Percentiles rank a stretch among this genome's conserved stretches.
Conservation (phyloP, 2,113 vertebrate species). For the Ranitomeya imitator region DNA sequence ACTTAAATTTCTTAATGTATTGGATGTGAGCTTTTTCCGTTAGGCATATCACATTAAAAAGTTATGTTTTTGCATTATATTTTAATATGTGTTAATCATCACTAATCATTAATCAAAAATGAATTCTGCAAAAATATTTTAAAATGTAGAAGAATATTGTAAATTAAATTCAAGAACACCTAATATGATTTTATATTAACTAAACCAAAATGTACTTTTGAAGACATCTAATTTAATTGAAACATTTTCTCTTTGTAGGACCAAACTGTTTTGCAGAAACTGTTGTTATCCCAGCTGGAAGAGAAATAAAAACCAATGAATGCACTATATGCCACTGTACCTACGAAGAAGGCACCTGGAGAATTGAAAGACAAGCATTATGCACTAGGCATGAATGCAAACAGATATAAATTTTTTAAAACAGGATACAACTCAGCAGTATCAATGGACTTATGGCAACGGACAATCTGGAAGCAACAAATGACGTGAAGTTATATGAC, state of each 20-base stretch:
- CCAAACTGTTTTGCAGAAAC: slow-evolving; percentile 97
- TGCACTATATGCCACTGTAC: slow-evolving; percentile 98
- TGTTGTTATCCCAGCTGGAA: slow-evolving; percentile 90
- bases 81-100: too few relatives aligned
- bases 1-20: too few relatives aligned
- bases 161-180: too few relatives aligned
- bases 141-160: too few relatives aligned
- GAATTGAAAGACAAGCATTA: slow-evolving; percentile 93
- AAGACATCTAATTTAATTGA: neutral
- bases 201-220: too few relatives aligned
- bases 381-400: slow-evolving; percentile 96
- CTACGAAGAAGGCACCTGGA: slow-evolving; percentile 95
- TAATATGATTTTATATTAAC: too few relatives aligned
- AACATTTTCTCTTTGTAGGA: slow-evolving; percentile 72
- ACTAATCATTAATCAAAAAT: too few relatives aligned
- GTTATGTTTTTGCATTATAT: too few relatives aligned
- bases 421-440: slow-evolving; percentile 53
- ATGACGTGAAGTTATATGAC: slow-evolving; percentile 52
- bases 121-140: too few relatives aligned
- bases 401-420: slow-evolving; percentile 75
- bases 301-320: slow-evolving; percentile 93
- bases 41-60: too few relatives aligned
- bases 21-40: too few relatives aligned
- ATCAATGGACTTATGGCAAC: slow-evolving; percentile 55
- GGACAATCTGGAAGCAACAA: slow-evolving; percentile 31